phyloP scores from a whole-genome alignment of 2,113 vertebrate genomes.

The Sylvicapra grimmia region DNA sequence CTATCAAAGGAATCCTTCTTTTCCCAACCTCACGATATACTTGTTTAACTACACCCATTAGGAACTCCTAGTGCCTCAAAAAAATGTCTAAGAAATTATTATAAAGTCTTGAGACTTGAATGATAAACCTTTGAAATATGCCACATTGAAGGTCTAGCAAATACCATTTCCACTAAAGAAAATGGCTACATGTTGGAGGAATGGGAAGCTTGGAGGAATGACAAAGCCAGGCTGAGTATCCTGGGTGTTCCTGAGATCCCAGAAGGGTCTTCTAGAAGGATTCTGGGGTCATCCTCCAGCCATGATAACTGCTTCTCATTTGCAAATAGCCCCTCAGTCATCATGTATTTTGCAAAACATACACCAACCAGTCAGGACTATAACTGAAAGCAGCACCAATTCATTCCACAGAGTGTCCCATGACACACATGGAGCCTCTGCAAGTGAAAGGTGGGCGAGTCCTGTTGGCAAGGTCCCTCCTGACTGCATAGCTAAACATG shows the following conservation, averaged over 20 bases:
- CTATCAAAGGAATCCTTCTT: neutral
- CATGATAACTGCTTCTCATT: neutral
- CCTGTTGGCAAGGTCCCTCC: neutral
- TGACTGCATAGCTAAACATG: neutral
- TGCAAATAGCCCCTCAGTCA: neutral
- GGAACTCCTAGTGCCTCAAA: neutral
- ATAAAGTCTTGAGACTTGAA: neutral
- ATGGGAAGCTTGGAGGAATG: neutral
- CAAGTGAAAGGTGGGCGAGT: neutral
- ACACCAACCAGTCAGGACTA: neutral
- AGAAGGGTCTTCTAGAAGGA: neutral
- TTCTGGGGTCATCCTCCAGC: neutral
- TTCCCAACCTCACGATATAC: neutral
- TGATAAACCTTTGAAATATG: neutral
- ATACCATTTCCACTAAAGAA: neutral
- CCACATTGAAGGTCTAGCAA: neutral
- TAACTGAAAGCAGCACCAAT: neutral
- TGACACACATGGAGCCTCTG: neutral
- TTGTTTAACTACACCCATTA: conserved; percentile 5
- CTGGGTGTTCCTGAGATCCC: neutral
- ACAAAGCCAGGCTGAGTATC: neutral
- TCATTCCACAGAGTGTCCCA: neutral
- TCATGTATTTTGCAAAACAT: neutral
- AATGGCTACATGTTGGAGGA: neutral
- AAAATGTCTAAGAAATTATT: conserved; percentile 17